A percentile compares a stretch with the other conserved stretches of the same genome.
Conservation (phyloP, 2,888 invertebrate genomes). For the Chorisops tibialis region DNA sequence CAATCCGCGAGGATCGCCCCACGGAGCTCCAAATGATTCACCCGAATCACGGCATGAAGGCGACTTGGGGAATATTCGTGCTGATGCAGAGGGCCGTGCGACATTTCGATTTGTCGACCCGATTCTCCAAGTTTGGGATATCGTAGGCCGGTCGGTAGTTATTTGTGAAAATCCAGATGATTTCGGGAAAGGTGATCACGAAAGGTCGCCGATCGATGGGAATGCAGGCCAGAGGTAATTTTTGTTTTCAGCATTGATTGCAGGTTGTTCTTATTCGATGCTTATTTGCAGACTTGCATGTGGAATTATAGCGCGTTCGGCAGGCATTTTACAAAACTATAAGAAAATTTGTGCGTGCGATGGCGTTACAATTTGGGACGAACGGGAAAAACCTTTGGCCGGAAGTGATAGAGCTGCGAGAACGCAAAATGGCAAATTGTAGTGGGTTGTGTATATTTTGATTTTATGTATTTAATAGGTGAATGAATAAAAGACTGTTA, state of each 20-base stretch:
- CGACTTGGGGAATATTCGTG: constrained; percentile 63
- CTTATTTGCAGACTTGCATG: constrained; percentile 64
- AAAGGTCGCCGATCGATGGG: constrained; percentile 60
- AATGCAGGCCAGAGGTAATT: constrained; percentile 61
- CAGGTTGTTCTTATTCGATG: not conserved
- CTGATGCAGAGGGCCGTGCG: constrained; percentile 62
- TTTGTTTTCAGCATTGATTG: not conserved
- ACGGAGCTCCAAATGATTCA: constrained; percentile 54
- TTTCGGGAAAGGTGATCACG: constrained; percentile 55
- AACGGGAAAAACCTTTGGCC: constrained; percentile 59
- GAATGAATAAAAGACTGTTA: no score
- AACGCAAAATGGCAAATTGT: constrained; percentile 6
- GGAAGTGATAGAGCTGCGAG: constrained; percentile 41
- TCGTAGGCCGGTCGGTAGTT: constrained; percentile 76
- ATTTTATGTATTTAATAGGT: no score
- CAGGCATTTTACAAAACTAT: constrained; percentile 80
- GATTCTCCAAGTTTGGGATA: constrained; percentile 64
- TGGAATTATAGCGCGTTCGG: constrained; percentile 84
- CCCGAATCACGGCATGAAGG: constrained; percentile 58
- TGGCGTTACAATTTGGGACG: constrained; percentile 87
- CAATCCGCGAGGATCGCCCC: constrained; percentile 55
- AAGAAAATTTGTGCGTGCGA: constrained; percentile 89
- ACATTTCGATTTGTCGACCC: constrained; percentile 62
- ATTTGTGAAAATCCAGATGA: constrained; percentile 64
- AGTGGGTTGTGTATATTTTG: not conserved